Conservation (phyloP, 2,113 vertebrate species). For the Xyrauchen texanus region DNA sequence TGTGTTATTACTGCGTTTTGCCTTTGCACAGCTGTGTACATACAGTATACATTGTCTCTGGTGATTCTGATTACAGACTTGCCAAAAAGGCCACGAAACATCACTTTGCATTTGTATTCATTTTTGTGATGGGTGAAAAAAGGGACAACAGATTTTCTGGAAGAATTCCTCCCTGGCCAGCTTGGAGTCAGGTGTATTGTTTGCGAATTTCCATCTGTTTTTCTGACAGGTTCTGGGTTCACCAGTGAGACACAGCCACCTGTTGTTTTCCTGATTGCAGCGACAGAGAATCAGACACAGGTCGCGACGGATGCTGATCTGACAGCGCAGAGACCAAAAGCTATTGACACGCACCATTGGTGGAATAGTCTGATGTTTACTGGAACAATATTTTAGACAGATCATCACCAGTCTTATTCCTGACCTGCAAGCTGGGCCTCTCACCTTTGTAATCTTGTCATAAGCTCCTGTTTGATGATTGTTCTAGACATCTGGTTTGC, state of each 20-base stretch:
- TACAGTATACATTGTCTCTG: neutral
- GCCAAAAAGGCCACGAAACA: neutral
- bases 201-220: slow-evolving; percentile 43
- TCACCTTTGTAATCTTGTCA: slow-evolving; percentile 26
- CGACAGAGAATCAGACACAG: slow-evolving; percentile 40
- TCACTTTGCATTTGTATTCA: slow-evolving; percentile 2
- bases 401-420: slow-evolving; percentile 10
- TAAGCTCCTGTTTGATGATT: slow-evolving; percentile 13
- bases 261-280: slow-evolving; percentile 60
- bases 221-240: slow-evolving; percentile 42
- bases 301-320: slow-evolving; percentile 46
- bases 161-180: slow-evolving; percentile 29
- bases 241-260: slow-evolving; percentile 41
- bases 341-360: slow-evolving; percentile 38
- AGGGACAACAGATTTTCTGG: slow-evolving; percentile 2
- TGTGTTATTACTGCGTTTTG: no score
- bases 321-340: slow-evolving; percentile 48
- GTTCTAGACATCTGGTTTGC: neutral
- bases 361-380: slow-evolving; percentile 39
- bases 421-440: neutral
- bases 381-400: slow-evolving; percentile 42
- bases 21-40: no score
- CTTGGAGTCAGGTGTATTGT: slow-evolving; percentile 29
- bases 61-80: neutral
- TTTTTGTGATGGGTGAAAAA: slow-evolving; percentile 4